These are phyloP conservation scores for Rhagologus leucostigma DNA, from an alignment of 2,113 vertebrate species.

Conservation along the genomic window DNA sequence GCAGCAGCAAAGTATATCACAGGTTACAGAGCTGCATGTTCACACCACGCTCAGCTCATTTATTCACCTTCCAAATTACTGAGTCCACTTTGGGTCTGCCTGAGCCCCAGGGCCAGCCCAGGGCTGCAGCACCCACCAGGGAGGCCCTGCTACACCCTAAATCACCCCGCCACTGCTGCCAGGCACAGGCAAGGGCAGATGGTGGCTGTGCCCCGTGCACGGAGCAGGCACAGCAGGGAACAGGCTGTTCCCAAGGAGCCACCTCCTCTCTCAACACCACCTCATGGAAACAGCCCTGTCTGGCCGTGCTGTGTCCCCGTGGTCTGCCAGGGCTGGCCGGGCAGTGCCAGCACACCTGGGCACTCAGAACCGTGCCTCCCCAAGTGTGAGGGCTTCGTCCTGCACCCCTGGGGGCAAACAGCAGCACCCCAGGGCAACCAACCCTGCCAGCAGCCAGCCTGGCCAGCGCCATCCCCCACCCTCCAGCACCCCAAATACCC, in stretches of 20 bases:
- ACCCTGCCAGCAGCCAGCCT: background rate
- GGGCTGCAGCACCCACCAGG: background rate
- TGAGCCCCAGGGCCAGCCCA: background rate
- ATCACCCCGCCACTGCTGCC: background rate
- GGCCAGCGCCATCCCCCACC: background rate
- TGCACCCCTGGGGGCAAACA: background rate
- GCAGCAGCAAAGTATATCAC: background rate
- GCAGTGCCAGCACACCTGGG: background rate
- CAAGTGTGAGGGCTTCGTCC: background rate
- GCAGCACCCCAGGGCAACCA: background rate
- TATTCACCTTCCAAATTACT: background rate
- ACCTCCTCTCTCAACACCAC: slow-evolving; percentile 12
- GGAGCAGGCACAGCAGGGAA: background rate
- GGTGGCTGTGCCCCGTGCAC: background rate
- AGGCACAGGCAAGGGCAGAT: background rate
- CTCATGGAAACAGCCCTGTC: background rate
- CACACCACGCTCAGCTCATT: background rate
- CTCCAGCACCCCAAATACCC: background rate
- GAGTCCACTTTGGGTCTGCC: background rate
- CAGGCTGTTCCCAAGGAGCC: background rate
- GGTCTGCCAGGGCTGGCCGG: background rate
- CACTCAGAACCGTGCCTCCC: background rate
- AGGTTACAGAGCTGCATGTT: background rate
- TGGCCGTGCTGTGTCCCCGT: background rate
- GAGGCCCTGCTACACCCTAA: background rate